Conservation (phyloP, 1,140 invertebrate species). For the Drosophila carrolli region DNA sequence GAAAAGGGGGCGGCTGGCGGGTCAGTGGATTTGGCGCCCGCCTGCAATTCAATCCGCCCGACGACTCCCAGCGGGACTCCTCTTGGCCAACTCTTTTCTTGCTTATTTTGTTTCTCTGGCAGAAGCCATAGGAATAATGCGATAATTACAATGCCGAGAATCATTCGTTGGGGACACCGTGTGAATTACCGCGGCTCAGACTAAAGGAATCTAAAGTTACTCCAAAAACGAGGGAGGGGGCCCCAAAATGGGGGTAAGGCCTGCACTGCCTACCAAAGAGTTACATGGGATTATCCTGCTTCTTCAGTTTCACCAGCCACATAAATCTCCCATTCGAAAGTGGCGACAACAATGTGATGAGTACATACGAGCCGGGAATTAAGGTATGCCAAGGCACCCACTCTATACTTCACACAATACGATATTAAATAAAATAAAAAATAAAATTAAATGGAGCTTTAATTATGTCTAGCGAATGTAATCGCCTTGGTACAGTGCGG, state of each 20-base stretch:
- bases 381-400: too few relatives aligned
- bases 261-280: not conserved
- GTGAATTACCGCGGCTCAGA: conserved; percentile 35
- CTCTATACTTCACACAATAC: too few relatives aligned
- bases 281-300: conserved; percentile 25
- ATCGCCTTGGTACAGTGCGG: too few relatives aligned
- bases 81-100: conserved; percentile 1
- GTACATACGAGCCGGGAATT: not conserved
- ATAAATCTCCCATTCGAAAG: conserved; percentile 21
- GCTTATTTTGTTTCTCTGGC: conserved; percentile 1
- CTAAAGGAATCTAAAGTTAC: conserved; percentile 34
- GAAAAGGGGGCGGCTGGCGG: too few relatives aligned
- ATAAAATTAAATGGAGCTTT: too few relatives aligned
- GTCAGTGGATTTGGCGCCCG: conserved; percentile 39
- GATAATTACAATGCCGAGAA: conserved; percentile 78
- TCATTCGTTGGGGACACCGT: conserved; percentile 39
- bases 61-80: conserved; percentile 12
- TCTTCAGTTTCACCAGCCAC: conserved; percentile 41
- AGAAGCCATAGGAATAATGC: conserved; percentile 75
- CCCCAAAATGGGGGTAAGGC: not conserved
- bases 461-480: too few relatives aligned
- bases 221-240: not conserved
- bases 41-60: conserved; percentile 58
- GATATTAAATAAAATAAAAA: too few relatives aligned
- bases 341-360: conserved; percentile 1